Evolutionary conservation across 2,888 invertebrate genomes (phyloP).

Genomic region (Caenorhabditis sulstoni): DNA sequence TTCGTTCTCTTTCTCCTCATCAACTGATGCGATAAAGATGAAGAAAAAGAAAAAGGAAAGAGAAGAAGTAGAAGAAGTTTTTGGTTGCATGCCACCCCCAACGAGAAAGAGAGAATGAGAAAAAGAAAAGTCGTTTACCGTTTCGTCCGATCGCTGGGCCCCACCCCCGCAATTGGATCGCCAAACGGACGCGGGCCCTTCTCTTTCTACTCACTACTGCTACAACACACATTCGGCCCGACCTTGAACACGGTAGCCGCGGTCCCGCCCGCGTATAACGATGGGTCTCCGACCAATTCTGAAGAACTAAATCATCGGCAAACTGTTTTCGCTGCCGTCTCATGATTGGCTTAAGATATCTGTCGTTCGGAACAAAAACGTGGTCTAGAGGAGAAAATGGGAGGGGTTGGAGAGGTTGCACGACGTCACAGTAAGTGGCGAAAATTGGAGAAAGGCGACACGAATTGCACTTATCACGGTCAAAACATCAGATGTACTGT

Average conservation of each 20-base stretch:
- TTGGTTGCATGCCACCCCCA: constrained; percentile 28
- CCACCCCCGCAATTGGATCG: constrained; percentile 3
- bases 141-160: constrained; percentile 12
- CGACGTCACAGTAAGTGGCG: background rate
- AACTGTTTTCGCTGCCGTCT: constrained; percentile 5
- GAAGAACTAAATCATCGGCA: constrained; percentile 44
- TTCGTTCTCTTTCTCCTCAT: constrained; percentile 2
- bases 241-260: constrained; percentile 27
- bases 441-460: constrained; percentile 15
- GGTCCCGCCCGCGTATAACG: constrained; percentile 45
- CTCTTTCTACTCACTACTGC: constrained; percentile 18
- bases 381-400: background rate
- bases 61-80: constrained; percentile 4
- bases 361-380: background rate
- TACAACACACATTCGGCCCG: constrained; percentile 36
- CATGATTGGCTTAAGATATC: background rate
- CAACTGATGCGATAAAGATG: too few species aligned
- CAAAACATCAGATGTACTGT: constrained; percentile 29
- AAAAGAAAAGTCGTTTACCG: constrained; percentile 15
- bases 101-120: background rate
- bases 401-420: constrained; percentile 5
- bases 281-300: constrained; percentile 30
- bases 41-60: too few species aligned
- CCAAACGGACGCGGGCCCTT: constrained; percentile 33
- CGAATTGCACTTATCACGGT: constrained; percentile 31